Conservation (phyloP, 92 coral and sea anemone species). For the Siderastrea radians region DNA sequence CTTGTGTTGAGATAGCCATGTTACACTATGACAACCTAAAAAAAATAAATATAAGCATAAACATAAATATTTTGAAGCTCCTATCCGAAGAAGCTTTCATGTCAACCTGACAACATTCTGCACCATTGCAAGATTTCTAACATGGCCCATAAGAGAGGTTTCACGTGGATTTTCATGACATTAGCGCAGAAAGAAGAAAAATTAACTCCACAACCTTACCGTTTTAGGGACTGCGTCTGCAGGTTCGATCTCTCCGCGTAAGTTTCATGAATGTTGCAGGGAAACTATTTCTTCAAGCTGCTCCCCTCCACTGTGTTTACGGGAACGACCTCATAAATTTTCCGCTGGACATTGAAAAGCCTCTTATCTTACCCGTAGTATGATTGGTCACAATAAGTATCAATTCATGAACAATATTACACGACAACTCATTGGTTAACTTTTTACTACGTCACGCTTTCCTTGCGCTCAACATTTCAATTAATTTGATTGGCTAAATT, state of each 20-base stretch:
- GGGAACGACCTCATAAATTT: background rate
- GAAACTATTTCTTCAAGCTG: background rate
- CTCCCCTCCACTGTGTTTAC: too few species aligned
- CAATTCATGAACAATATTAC: background rate
- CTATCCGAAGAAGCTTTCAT: too few species aligned
- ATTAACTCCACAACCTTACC: background rate
- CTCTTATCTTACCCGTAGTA: background rate
- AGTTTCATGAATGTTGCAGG: background rate
- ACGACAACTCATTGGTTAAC: conserved; percentile 17
- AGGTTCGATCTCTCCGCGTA: background rate
- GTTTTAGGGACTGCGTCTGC: background rate
- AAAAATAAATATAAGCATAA: background rate
- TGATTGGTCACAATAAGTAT: conserved; percentile 11
- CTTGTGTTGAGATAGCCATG: conserved; percentile 60
- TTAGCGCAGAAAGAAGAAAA: background rate
- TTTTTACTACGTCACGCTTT: background rate
- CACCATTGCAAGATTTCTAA: background rate
- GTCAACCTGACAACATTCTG: background rate
- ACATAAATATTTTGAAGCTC: background rate
- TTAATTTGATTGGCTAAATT: conserved; percentile 18
- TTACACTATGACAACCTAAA: background rate
- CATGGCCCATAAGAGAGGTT: too few species aligned
- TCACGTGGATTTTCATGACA: background rate
- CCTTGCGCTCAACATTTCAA: background rate
- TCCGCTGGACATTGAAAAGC: background rate